These are phyloP conservation scores for Criorhina ranunculi DNA, from an alignment of 2,888 invertebrate species.

Conservation along the genomic window DNA sequence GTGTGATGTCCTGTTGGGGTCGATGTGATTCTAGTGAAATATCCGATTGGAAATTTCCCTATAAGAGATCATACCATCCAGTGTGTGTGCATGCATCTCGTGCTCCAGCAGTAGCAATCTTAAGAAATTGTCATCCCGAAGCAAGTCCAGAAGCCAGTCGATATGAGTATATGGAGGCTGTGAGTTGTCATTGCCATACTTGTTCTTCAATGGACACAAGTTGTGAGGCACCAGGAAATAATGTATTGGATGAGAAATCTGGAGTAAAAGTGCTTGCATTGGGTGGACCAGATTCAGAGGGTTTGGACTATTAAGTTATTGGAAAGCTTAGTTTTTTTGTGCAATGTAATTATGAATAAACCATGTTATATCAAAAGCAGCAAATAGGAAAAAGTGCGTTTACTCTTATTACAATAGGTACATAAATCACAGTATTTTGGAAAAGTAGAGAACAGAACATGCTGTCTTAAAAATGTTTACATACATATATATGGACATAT, in stretches of 20 bases:
- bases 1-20: slow-evolving; percentile 92
- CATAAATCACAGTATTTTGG: too few relatives aligned
- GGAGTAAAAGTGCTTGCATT: slow-evolving; percentile 81
- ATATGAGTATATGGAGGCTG: slow-evolving; percentile 92
- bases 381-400: slow-evolving; percentile 7
- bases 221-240: slow-evolving; percentile 87
- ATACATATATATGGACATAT: too few relatives aligned
- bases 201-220: slow-evolving; percentile 89
- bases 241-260: slow-evolving; percentile 81
- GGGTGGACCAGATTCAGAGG: slow-evolving; percentile 81
- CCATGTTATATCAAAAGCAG: slow-evolving; percentile 41
- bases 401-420: neutral
- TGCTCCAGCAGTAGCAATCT: slow-evolving; percentile 87
- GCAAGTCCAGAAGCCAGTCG: slow-evolving; percentile 88
- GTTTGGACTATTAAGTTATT: slow-evolving; percentile 81
- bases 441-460: too few relatives aligned
- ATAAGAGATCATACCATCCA: slow-evolving; percentile 93
- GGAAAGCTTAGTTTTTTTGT: neutral
- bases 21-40: slow-evolving; percentile 94
- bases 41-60: slow-evolving; percentile 95
- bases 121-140: slow-evolving; percentile 91
- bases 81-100: slow-evolving; percentile 92
- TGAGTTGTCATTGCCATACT: slow-evolving; percentile 90
- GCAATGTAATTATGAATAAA: slow-evolving; percentile 49
- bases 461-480: too few relatives aligned